Percentiles rank a stretch among this genome's conserved stretches.
These are phyloP conservation scores for Ganaspis brasiliensis DNA, from an alignment of 2,888 invertebrate species.

Conservation along the genomic window DNA sequence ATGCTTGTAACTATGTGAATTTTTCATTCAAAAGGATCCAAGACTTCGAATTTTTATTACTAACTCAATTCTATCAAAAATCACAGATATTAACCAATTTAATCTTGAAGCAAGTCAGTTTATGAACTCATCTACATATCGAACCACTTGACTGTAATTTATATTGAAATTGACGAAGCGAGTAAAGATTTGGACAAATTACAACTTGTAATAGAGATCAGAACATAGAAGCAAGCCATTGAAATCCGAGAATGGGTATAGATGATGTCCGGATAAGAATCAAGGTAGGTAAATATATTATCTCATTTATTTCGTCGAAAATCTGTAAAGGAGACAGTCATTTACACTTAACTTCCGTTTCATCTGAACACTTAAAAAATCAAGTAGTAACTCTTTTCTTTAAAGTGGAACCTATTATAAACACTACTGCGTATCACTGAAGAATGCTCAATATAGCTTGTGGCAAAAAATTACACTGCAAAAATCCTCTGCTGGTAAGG, in stretches of 20 bases:
- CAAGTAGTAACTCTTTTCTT: neutral
- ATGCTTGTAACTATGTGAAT: no score
- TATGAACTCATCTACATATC: no score
- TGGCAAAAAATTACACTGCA: neutral
- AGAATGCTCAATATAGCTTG: neutral
- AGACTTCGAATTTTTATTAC: no score
- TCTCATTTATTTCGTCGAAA: conserved; percentile 27
- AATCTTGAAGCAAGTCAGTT: no score
- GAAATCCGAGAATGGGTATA: conserved; percentile 69
- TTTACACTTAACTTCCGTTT: conserved; percentile 31
- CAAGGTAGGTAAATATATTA: conserved; percentile 25
- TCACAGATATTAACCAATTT: no score
- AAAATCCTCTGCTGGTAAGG: neutral
- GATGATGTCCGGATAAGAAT: conserved; percentile 64
- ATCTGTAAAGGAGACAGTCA: conserved; percentile 17
- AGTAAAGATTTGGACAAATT: conserved; percentile 33
- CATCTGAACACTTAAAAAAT: conserved; percentile 6
- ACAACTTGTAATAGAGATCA: conserved; percentile 34
- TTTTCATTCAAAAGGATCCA: no score
- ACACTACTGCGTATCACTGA: neutral
- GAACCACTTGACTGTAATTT: no score
- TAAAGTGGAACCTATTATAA: conserved; percentile 7
- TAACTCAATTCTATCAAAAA: no score
- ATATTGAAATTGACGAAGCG: conserved; percentile 28
- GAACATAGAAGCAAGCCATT: conserved; percentile 51